Conservation (phyloP, 2,113 vertebrate species). For the Accipiter virgatus region DNA sequence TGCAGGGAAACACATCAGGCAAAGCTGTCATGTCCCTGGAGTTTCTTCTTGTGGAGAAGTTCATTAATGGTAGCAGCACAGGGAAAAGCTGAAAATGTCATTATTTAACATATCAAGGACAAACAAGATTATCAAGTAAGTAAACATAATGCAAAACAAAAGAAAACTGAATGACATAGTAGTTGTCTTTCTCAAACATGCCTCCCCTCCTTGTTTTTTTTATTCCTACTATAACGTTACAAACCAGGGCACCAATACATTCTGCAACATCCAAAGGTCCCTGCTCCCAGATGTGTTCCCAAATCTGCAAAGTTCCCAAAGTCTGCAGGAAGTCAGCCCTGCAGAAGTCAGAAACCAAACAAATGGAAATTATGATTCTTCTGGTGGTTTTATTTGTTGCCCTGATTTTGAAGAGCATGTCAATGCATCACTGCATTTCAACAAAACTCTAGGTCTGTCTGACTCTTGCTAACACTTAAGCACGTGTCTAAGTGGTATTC, state of each 20-base stretch:
- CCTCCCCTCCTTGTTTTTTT: fast-evolving
- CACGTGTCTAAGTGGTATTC: neutral
- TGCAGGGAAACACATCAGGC: neutral
- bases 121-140: neutral
- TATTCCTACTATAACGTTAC: neutral
- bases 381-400: neutral
- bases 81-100: neutral
- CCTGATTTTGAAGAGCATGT: neutral
- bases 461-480: neutral
- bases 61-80: neutral
- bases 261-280: fast-evolving
- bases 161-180: neutral
- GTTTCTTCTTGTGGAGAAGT: neutral
- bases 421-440: neutral
- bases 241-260: neutral
- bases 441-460: neutral
- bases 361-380: neutral
- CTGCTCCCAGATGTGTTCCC: neutral
- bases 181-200: neutral
- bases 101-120: neutral
- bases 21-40: neutral
- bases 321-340: neutral
- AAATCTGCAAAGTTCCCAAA: neutral
- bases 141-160: neutral
- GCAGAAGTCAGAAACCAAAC: neutral